Evolutionary conservation across 2,888 invertebrate species (phyloP).

Genomic region (Limnephilus marmoratus): DNA sequence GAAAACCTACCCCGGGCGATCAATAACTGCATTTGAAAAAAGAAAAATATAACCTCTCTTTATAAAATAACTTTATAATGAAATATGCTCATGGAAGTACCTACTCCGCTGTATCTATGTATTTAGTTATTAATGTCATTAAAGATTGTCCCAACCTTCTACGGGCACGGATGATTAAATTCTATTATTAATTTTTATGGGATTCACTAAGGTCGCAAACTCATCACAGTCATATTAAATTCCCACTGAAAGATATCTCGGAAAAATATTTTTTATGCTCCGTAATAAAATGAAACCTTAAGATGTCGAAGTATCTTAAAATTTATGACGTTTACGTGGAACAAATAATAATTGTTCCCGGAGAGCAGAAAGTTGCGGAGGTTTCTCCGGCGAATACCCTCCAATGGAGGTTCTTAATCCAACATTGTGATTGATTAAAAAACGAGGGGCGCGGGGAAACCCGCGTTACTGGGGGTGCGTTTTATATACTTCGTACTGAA

Average conservation of each 20-base stretch:
- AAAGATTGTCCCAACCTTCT: neutral
- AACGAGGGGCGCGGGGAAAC: conserved; percentile 48
- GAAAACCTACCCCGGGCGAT: no score
- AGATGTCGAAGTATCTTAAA: conserved; percentile 28
- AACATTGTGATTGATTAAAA: conserved; percentile 59
- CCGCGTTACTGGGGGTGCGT: conserved; percentile 41
- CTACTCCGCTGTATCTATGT: no score
- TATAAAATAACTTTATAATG: no score
- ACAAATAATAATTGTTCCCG: conserved; percentile 40
- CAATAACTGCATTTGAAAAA: no score
- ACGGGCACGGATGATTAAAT: neutral
- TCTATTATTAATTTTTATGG: neutral
- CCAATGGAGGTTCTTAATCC: conserved; percentile 46
- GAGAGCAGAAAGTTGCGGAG: neutral
- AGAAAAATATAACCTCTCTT: no score
- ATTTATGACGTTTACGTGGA: conserved; percentile 19
- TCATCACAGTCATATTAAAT: neutral
- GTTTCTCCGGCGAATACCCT: conserved; percentile 46
- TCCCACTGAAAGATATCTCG: neutral
- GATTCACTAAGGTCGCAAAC: neutral
- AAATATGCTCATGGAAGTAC: neutral
- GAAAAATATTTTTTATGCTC: neutral
- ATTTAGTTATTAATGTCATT: no score
- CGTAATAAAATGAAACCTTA: conserved; percentile 31
- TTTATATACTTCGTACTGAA: neutral